Base-by-base conservation (phyloP, 2,888 invertebrate genomes). In the Eubasilissa splendida region DNA sequence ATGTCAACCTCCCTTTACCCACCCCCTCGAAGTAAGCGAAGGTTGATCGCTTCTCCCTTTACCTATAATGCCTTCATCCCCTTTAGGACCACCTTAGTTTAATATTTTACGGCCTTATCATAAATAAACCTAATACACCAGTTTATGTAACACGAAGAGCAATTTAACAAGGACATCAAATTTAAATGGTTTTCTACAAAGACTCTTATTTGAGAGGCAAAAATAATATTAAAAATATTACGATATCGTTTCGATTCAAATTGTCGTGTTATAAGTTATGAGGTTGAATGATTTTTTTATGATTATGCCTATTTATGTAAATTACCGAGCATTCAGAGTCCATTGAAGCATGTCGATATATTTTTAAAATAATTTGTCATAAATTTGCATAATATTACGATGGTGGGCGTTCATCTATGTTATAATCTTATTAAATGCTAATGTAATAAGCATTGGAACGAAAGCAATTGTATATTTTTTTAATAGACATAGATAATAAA, bases 161-260 rank as follows among this genome's bases (percentile, higher is more conserved):
- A 63, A 63, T 33, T 63, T 63, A 63, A 63, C 42, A 63, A 63
- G 63, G 33, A 33, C 63, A 63, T 63, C 42, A 63, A 63, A 63
- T 31, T 33, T 63, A 63, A 63, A 63, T 33, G 33, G 33, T 5
- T 11, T 1, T 63, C 11, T 31, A 63, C 9, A 10, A 1, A 11
- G 22, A 4, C 60, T 63, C 3, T 31, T 63, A 31, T 10, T 63
- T 63, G 33, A 63, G 10, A 11, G 60, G 10, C 33, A 63, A 63
- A 63, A 63, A 63, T 63, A 63, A 63, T 63, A 63, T 63, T 63
- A 31, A 22, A 63, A 22, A 63, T 31, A 63, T 63, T 63, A 63
- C 11, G 60, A 60, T 63, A 10, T 31, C 22, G 22, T 31, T 60
- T 12, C 60, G 3, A 22, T 60, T 60, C 10, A 9, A 12, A 3